phyloP scores from a whole-genome alignment of 1,140 invertebrate species.

The Leptonema lineaticorne region DNA sequence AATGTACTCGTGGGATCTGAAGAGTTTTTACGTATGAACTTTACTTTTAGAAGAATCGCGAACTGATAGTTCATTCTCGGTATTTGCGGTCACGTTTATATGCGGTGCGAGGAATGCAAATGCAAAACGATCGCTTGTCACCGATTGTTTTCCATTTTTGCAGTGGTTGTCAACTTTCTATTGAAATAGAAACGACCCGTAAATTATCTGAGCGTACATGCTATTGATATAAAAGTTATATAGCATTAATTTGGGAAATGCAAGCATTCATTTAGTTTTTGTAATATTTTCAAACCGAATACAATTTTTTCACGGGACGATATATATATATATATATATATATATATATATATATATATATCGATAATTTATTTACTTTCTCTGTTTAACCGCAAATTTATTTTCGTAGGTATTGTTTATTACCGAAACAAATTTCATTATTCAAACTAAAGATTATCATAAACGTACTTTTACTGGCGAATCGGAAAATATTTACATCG shows the following conservation, averaged over 20 bases:
- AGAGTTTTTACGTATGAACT: background rate
- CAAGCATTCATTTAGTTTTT: too few relatives aligned
- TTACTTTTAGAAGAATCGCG: background rate
- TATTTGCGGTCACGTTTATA: slow-evolving; percentile 23
- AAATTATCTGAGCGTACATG: too few relatives aligned
- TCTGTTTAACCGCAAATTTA: slow-evolving; percentile 10
- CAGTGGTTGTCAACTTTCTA: background rate
- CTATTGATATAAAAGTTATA: too few relatives aligned
- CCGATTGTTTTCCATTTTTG: slow-evolving; percentile 19
- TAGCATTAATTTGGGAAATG: too few relatives aligned
- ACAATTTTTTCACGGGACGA: too few relatives aligned
- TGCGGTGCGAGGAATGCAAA: slow-evolving; percentile 24
- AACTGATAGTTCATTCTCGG: slow-evolving; percentile 4
- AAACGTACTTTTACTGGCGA: background rate
- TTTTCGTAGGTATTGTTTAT: slow-evolving; percentile 10
- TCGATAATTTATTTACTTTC: background rate
- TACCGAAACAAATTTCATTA: slow-evolving; percentile 12
- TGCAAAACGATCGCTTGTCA: slow-evolving; percentile 23
- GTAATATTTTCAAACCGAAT: too few relatives aligned
- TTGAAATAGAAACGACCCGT: background rate
- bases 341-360: background rate
- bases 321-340: background rate
- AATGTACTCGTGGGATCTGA: slow-evolving; percentile 20
- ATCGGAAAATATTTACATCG: background rate
- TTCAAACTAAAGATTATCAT: background rate